phyloP scores from a whole-genome alignment of 2,113 vertebrate species.

The Bostrychus sinensis region DNA sequence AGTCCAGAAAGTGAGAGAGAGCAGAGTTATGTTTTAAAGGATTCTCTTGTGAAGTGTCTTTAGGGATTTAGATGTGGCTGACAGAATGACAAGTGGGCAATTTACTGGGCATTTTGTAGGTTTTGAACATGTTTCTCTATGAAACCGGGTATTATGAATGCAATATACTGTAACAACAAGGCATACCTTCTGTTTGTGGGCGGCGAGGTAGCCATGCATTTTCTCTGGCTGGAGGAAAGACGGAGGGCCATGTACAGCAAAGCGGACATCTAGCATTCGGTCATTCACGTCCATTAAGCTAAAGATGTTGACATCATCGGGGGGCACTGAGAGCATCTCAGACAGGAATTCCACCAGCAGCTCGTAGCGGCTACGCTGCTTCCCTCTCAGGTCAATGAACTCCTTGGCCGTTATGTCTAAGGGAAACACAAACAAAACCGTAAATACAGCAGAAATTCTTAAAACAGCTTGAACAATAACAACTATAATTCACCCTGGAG shows the following conservation, averaged over 20 bases:
- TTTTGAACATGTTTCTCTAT: neutral
- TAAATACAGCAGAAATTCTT: neutral
- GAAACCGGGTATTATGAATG: neutral
- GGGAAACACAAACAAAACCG: slow-evolving; percentile 22
- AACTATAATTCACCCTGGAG: neutral
- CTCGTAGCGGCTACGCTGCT: slow-evolving; percentile 70
- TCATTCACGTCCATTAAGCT: slow-evolving; percentile 77
- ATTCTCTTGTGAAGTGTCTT: neutral
- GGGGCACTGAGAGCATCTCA: slow-evolving; percentile 76
- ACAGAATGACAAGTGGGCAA: neutral
- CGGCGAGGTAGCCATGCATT: slow-evolving; percentile 81
- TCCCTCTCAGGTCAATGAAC: slow-evolving; percentile 80
- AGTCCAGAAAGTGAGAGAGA: neutral
- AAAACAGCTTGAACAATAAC: too few relatives aligned
- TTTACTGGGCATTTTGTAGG: neutral
- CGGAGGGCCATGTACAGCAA: slow-evolving; percentile 65
- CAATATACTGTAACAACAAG: neutral
- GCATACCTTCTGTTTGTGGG: slow-evolving; percentile 82
- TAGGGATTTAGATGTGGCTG: neutral
- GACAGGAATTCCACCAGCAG: slow-evolving; percentile 82
- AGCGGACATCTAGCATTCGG: slow-evolving; percentile 79
- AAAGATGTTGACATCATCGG: slow-evolving; percentile 79
- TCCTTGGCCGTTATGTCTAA: slow-evolving; percentile 84
- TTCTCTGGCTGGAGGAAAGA: slow-evolving; percentile 82
- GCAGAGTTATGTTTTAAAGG: slow-evolving; percentile 1